Base-by-base conservation (phyloP, 53 echinoderm and acorn worm species). In the Paracentrotus lividus region DNA sequence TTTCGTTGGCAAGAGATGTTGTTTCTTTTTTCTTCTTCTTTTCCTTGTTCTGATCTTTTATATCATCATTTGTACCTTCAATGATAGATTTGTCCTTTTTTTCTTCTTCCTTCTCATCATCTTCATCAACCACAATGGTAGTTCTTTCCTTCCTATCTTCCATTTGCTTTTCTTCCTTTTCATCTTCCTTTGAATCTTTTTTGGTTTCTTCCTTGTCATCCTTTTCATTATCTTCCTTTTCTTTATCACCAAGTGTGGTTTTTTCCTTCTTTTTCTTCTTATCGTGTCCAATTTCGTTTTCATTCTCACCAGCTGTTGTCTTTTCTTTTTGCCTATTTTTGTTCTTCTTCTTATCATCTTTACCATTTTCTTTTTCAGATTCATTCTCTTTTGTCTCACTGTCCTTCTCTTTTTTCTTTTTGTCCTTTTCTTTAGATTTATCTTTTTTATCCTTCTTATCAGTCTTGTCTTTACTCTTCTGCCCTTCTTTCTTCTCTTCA, bases 401-500 rank as follows among this genome's bases (percentile, higher is more conserved):
- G n/a, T 44, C 49, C 4, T 69, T 69, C 6, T 40, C 51, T 89
- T 89, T 42, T 52, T 90, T 57, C 56, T 87, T 87, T 57, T 88
- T 88, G 15, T 88, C 88, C 53, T 68, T 67, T n/a, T 88, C 57
- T 45, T 90, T 90, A 7, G 34, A 21, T 43, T 88, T 60, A 10
- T 90, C 69, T 29, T 90, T 90, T 29, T 90, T 68, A 6, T 91
- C 77, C 55, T 91, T 91, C 75, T 91, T 77, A 7, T 92, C 54
- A 12, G 31, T 76, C 33, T 91, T 75, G 21, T 75, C 78, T 40
- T 78, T 92, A 42, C 58, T 57, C 92, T 77, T 92, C 77, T 56
- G 78, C n/a, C 43, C 77, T 42, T 92, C 92, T n/a, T 92, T 78
- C 78, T 92, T 92, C 21, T 78, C 92, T 1, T 92, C 92, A 26